A percentile compares a stretch with the other conserved stretches of the same genome.
phyloP scores from a whole-genome alignment of 2,113 vertebrate species.

The Pardalotus punctatus region DNA sequence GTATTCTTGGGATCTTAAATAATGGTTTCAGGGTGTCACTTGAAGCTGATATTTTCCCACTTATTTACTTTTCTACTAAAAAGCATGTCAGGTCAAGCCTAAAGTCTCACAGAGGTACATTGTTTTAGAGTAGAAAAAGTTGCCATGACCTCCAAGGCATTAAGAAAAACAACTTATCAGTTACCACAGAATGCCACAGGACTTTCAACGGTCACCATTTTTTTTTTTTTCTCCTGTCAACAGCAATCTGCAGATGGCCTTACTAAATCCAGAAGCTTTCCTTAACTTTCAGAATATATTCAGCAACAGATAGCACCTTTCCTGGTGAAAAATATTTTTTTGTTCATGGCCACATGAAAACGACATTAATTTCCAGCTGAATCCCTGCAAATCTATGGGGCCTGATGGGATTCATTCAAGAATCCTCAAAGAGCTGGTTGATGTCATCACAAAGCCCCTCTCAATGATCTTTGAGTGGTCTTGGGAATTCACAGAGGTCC shows the following conservation, averaged over 20 bases:
- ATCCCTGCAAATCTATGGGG: not conserved
- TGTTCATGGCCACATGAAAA: not conserved
- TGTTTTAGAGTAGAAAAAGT: not conserved
- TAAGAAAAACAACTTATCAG: not conserved
- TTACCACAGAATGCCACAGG: not conserved
- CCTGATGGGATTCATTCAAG: not conserved
- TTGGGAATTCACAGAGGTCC: not conserved
- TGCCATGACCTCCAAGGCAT: not conserved
- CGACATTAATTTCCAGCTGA: not conserved
- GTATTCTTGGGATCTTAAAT: not conserved
- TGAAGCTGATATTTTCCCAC: not conserved
- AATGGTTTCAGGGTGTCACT: not conserved
- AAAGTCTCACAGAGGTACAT: not conserved
- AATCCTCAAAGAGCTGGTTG: not conserved
- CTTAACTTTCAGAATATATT: not conserved
- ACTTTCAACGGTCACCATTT: not conserved
- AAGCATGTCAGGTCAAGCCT: not conserved
- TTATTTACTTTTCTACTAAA: not conserved
- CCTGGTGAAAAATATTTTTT: not conserved
- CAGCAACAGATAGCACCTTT: not conserved
- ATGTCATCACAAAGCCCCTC: not conserved
- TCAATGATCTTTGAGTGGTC: not conserved
- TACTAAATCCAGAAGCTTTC: not conserved
- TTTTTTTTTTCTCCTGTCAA: not conserved
- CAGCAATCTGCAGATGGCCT: not conserved